A percentile compares a stretch with the other conserved stretches of the same genome.
These are phyloP conservation scores for Escarpia spicata DNA, from an alignment of 2,888 invertebrate species.

Conservation along the genomic window DNA sequence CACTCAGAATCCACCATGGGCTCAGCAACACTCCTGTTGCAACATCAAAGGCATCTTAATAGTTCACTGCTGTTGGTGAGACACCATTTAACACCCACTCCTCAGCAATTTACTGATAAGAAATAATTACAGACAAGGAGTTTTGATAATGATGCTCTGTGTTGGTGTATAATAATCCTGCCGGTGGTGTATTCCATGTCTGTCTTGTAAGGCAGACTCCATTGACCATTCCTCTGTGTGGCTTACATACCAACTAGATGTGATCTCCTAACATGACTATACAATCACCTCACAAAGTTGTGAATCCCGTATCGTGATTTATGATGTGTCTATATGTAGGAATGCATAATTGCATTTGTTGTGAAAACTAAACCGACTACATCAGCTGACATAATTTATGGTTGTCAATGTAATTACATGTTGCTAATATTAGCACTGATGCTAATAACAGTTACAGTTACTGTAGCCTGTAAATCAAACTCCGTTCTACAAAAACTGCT, in stretches of 20 bases:
- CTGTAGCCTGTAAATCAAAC: background rate
- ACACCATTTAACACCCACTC: background rate
- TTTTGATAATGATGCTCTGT: constrained; percentile 2
- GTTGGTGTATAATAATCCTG: background rate
- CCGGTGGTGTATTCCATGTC: background rate
- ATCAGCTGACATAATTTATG: background rate
- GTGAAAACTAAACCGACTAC: background rate
- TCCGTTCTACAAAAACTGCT: background rate
- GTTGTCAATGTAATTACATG: background rate
- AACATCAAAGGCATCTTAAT: background rate
- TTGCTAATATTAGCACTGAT: background rate
- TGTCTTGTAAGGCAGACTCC: background rate
- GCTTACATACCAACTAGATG: background rate
- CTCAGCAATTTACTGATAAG: background rate
- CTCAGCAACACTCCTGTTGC: background rate
- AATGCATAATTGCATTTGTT: background rate
- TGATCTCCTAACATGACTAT: background rate
- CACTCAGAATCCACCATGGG: background rate
- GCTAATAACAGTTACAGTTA: background rate
- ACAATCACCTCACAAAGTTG: constrained; percentile 13
- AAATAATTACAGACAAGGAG: constrained; percentile 5
- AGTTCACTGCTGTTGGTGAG: background rate
- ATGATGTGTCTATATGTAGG: background rate
- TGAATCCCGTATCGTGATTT: background rate
- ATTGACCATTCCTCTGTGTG: background rate